Evolutionary conservation across 2,888 invertebrate species (phyloP), one percentile per base, ranked within the genome.

Genomic region (Invenusta paracnida): DNA sequence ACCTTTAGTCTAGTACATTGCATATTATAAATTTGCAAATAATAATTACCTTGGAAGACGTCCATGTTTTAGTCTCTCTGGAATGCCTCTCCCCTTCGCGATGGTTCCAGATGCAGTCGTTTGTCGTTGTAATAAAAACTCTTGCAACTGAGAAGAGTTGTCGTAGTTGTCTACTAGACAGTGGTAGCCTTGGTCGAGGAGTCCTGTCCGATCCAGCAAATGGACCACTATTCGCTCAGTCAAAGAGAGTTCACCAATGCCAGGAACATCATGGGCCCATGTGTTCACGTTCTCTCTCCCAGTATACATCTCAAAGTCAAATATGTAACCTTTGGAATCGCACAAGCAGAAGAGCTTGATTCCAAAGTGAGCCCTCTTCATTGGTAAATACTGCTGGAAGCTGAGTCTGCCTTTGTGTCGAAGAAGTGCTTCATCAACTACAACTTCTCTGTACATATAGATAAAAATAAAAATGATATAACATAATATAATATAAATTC

Each of bases 241-340:
- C 48, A 48, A 11, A 17, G 48, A 48, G 17, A 48, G 48, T 5
- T 48, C 48, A 17, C 48, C 48, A 11, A 48, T 17, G 48, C 48
- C 48, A 48, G 48, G 48, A 48, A 48, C 48, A 17, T 48, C 48
- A 48, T 48, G 48, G 5, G 48, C 48, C 48, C 48, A 48, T 11
- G 48, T 48, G 48, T 48, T 48, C 48, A 17, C 48, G 17, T 48
- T 48, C 48, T 48, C 48, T 17, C 48, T 48, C 29, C 79, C 79
- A n/a, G 23, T 25, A n/a, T 79, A 79, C 29, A 79, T 28, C 29
- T 79, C 79, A 79, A 27, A 79, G 79, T n/a, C 79, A 27, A 79
- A 23, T 23, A 79, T 79, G 79, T 79, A 79, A 28, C 79, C 79
- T 25, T 25, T n/a, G 2, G 23, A 79, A 79, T 79, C 79, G 27